Conservation (phyloP, 2,113 vertebrate genomes). For the Numenius arquata region DNA sequence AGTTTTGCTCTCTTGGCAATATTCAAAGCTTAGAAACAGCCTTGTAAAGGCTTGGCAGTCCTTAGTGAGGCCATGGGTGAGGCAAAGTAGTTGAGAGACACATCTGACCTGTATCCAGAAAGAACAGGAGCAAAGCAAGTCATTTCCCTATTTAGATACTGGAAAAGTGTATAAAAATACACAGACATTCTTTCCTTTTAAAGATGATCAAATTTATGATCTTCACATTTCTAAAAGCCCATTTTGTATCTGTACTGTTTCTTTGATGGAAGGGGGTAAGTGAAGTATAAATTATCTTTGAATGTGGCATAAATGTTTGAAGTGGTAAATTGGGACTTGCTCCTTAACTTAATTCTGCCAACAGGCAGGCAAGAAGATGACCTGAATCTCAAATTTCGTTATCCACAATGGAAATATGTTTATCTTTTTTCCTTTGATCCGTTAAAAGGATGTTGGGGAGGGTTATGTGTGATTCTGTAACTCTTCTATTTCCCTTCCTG, state of each 20-base stretch:
- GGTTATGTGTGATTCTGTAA: not conserved
- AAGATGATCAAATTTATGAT: not conserved
- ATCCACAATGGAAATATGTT: not conserved
- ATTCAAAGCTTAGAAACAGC: not conserved
- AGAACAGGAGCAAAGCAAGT: slow-evolving; percentile 18
- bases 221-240: not conserved
- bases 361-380: not conserved
- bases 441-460: not conserved
- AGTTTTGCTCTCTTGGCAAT: slow-evolving; percentile 2
- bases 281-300: not conserved
- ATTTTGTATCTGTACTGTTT: not conserved
- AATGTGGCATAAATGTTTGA: not conserved
- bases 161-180: not conserved
- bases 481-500: slow-evolving; percentile 24
- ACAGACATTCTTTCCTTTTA: not conserved
- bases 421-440: slow-evolving; percentile 21
- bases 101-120: slow-evolving; percentile 2
- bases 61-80: not conserved
- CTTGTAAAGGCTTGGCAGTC: not conserved
- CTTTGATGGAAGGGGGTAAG: not conserved
- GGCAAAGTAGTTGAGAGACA: not conserved
- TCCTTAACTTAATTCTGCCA: not conserved
- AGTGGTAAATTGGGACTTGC: not conserved
- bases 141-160: slow-evolving; percentile 1
- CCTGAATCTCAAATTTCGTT: not conserved